Evolutionary conservation across 2,113 vertebrate species (phyloP), one percentile per base, ranked within the genome.

Genomic region (Eulacestoma nigropectus): DNA sequence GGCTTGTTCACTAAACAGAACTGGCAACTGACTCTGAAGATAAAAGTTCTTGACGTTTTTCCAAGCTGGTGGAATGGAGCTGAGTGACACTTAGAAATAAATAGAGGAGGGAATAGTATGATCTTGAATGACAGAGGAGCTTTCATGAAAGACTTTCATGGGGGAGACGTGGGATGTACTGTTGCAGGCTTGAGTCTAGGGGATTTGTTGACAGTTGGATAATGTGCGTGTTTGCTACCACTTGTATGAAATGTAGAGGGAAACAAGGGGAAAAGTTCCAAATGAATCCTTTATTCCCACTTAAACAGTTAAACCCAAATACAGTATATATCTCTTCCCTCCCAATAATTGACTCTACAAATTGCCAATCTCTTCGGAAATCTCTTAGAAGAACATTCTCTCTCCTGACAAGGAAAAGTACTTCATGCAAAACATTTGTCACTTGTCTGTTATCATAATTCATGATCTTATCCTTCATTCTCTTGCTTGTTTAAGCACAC

Each of bases 1-100:
- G 97, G 95, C 96, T 97, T 93, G 91, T 94, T 97, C 95, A 53
- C 95, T 97, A 96, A 94, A 94, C 93, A 96, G 94, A 98, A 95
- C 76, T 97, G 96, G 96, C 95, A 97, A 97, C 94, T 91, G 96
- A 96, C 89, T 96, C 96, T 83, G 87, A 92, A 97, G 96, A 97
- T 95, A 95, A 96, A 97, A 96, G 90, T 94, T 97, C 96, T 96
- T 96, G 96, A 96, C 82, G 57, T 89, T 90, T 97, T 97, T 97
- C 97, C 96, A 98, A 94, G 95, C 92, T 95, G 79, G 93, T 95
- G 87, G 95, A 98, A 96, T 92, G 89, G 88, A 77, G 67, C 92
- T 97, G 94, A 97, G 92, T 97, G 97, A 94, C 95, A 97, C 93
- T 84, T 87, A 74, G 64, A 96, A 97, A 96, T 95, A 97, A 85